Percentiles rank a stretch among this genome's conserved stretches.
Evolutionary conservation across 2,888 invertebrate genomes (phyloP).

Genomic region (Yponomeuta plumbellus): DNA sequence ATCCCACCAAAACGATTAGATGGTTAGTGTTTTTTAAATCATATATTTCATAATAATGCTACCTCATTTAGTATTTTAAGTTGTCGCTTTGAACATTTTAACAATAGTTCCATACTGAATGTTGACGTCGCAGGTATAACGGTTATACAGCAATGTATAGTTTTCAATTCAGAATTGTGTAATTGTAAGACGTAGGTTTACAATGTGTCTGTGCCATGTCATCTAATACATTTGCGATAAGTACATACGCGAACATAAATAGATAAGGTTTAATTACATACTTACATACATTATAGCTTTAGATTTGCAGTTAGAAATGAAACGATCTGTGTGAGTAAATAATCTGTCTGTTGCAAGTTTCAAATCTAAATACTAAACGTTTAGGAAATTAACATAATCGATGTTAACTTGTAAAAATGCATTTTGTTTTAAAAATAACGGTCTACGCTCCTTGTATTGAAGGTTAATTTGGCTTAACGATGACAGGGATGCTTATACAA

Average conservation of each 20-base stretch:
- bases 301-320: slow-evolving; percentile 1
- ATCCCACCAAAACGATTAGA: slow-evolving; percentile 71
- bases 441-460: not conserved
- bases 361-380: not conserved
- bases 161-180: not conserved
- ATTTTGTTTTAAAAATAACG: not conserved
- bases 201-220: slow-evolving; percentile 16
- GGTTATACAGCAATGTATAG: not conserved
- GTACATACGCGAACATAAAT: slow-evolving; percentile 4
- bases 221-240: not conserved
- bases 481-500: not conserved
- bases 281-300: not conserved
- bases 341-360: not conserved
- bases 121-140: not conserved
- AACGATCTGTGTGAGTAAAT: not conserved
- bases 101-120: not conserved
- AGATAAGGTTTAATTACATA: slow-evolving; percentile 1
- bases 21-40: slow-evolving; percentile 47
- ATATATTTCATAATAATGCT: slow-evolving; percentile 63
- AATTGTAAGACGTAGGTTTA: slow-evolving; percentile 2
- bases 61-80: slow-evolving; percentile 62
- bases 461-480: not conserved
- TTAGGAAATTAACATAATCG: not conserved
- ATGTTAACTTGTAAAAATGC: not conserved
- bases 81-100: slow-evolving; percentile 31